phyloP scores from a whole-genome alignment of 2,888 invertebrate genomes.

The Drosophila villosipedis region DNA sequence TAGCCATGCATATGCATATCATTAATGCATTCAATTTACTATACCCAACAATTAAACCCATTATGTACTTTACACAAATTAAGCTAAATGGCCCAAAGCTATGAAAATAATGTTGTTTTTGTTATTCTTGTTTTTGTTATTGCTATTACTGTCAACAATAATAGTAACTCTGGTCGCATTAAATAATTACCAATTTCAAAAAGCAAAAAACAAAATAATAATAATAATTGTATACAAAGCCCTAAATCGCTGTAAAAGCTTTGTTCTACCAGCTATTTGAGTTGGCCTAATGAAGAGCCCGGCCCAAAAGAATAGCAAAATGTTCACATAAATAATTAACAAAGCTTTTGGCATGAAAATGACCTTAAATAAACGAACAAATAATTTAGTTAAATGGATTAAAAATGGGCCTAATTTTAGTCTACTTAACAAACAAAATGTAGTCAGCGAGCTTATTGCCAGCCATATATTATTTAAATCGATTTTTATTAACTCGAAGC shows the following conservation, averaged over 20 bases:
- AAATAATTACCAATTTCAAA: conserved; percentile 61
- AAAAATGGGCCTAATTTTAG: background rate
- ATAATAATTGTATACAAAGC: conserved; percentile 41
- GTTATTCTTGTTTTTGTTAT: conserved; percentile 24
- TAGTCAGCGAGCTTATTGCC: background rate
- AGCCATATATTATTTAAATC: background rate
- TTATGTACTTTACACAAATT: conserved; percentile 56
- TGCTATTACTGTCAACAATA: conserved; percentile 19
- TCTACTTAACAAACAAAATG: background rate
- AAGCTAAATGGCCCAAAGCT: conserved; percentile 49
- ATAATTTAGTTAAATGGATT: conserved; percentile 25
- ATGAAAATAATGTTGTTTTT: conserved; percentile 49
- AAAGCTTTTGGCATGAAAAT: conserved; percentile 6
- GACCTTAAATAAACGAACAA: conserved; percentile 5
- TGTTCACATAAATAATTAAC: conserved; percentile 29
- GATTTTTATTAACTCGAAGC: conserved; percentile 26
- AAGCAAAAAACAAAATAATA: conserved; percentile 25
- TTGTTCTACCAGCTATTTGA: background rate
- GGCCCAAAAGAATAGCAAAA: conserved; percentile 3
- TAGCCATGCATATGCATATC: conserved; percentile 17
- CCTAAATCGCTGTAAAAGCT: conserved; percentile 19
- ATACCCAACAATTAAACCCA: conserved; percentile 69
- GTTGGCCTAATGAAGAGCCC: conserved; percentile 21
- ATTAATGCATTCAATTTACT: conserved; percentile 75
- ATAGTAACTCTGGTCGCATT: conserved; percentile 33